Evolutionary conservation across 2,888 invertebrate species (phyloP).

Genomic region (Heteropelma amictum): DNA sequence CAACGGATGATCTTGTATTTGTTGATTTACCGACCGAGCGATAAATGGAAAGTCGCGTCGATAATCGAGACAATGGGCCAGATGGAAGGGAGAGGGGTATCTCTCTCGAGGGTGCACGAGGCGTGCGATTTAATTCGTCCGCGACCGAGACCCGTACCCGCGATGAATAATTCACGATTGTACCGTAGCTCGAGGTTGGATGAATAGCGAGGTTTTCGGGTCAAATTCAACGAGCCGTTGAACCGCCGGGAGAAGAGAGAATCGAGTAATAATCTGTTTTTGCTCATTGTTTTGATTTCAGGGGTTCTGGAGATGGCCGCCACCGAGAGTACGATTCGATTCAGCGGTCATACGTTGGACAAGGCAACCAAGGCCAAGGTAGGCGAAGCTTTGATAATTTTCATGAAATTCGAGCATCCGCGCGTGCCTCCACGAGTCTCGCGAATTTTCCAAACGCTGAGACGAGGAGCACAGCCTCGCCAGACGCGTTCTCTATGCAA

Average conservation of each 20-base stretch:
- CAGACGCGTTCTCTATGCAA: too few relatives aligned
- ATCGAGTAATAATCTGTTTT: conserved; percentile 3
- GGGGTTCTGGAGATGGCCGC: conserved; percentile 92
- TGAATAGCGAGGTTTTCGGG: conserved; percentile 25
- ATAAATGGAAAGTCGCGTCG: too few relatives aligned
- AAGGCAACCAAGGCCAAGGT: conserved; percentile 99
- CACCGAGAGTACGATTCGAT: conserved; percentile 91
- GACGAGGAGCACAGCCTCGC: too few relatives aligned
- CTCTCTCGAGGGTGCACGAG: background rate
- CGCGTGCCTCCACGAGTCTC: too few relatives aligned
- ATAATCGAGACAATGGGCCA: too few relatives aligned
- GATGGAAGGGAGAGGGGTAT: background rate
- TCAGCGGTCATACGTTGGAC: conserved; percentile 98
- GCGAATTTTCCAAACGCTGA: too few relatives aligned
- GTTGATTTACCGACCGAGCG: too few relatives aligned
- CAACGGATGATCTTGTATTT: too few relatives aligned
- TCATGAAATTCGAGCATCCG: too few relatives aligned
- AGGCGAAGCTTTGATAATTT: conserved; percentile 29
- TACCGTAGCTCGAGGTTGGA: conserved; percentile 2
- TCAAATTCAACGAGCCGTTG: conserved; percentile 32
- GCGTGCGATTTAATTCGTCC: background rate
- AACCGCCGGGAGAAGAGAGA: too few relatives aligned
- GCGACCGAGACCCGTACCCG: background rate
- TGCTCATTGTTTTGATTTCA: conserved; percentile 77
- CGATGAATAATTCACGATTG: background rate